A percentile compares a stretch with the other conserved stretches of the same genome.
Conservation (phyloP, 2,888 invertebrate genomes). For the Nycteola revayana region DNA sequence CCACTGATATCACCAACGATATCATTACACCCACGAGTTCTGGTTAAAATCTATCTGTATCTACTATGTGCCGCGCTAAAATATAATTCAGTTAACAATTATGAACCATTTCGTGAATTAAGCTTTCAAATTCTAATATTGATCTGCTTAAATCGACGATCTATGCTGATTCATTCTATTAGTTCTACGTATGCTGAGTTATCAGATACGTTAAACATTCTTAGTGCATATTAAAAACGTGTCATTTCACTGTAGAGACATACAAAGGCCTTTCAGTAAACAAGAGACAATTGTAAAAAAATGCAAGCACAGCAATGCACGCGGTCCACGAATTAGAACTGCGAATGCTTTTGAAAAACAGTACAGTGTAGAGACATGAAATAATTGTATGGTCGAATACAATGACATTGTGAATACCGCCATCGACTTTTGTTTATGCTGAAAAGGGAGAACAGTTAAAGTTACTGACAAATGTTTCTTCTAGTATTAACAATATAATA, state of each 20-base stretch:
- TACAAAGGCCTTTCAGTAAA: conserved; percentile 23
- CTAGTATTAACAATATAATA: too few relatives aligned
- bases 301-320: conserved; percentile 12
- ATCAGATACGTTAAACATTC: too few relatives aligned
- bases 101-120: conserved; percentile 10
- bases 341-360: conserved; percentile 15
- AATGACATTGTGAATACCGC: conserved; percentile 11
- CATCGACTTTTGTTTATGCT: conserved; percentile 3
- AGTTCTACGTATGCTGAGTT: too few relatives aligned
- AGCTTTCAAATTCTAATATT: conserved; percentile 13
- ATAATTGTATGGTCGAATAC: conserved; percentile 9
- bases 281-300: conserved; percentile 12
- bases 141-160: neutral
- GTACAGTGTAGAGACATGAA: conserved; percentile 4
- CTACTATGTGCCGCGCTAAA: too few relatives aligned
- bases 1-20: conserved; percentile 18
- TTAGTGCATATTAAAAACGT: conserved; percentile 13
- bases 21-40: conserved; percentile 18
- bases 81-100: neutral
- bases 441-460: too few relatives aligned
- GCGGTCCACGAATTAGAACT: conserved; percentile 10
- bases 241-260: conserved; percentile 16
- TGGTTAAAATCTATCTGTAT: too few relatives aligned
- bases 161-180: too few relatives aligned
- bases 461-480: too few relatives aligned